Evolutionary conservation across 1,140 invertebrate species (phyloP).

Genomic region (Magallana gigas): DNA sequence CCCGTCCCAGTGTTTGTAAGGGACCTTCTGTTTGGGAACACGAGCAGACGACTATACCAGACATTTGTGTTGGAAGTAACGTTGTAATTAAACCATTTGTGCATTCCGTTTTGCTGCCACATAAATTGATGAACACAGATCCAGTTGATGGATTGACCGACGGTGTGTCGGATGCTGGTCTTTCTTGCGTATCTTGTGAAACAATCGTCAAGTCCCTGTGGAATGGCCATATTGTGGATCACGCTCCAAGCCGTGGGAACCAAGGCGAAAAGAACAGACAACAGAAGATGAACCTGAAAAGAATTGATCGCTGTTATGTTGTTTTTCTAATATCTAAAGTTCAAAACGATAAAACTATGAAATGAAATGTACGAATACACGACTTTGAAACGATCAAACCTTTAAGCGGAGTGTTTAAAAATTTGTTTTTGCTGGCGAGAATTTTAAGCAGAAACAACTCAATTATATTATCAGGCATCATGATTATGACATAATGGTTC

Average conservation of each 20-base stretch:
- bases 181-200: constrained; percentile 52
- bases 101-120: constrained; percentile 46
- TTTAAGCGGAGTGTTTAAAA: background rate
- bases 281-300: constrained; percentile 8
- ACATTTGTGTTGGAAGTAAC: constrained; percentile 44
- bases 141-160: constrained; percentile 54
- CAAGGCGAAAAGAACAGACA: constrained; percentile 2
- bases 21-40: background rate
- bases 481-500: background rate
- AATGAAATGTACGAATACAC: too few relatives aligned
- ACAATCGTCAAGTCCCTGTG: constrained; percentile 48
- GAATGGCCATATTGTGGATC: constrained; percentile 52
- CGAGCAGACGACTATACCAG: constrained; percentile 37
- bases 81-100: constrained; percentile 52
- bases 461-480: too few relatives aligned
- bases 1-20: background rate
- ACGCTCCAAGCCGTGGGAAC: constrained; percentile 29
- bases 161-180: constrained; percentile 48
- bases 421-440: background rate
- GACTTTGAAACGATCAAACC: too few relatives aligned
- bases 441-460: background rate
- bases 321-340: background rate
- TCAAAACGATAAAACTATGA: too few relatives aligned
- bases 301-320: background rate
- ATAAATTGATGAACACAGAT: constrained; percentile 52